A percentile compares a stretch with the other conserved stretches of the same genome.
phyloP scores from a whole-genome alignment of 2,888 invertebrate species.

The Oscheius sp. region DNA sequence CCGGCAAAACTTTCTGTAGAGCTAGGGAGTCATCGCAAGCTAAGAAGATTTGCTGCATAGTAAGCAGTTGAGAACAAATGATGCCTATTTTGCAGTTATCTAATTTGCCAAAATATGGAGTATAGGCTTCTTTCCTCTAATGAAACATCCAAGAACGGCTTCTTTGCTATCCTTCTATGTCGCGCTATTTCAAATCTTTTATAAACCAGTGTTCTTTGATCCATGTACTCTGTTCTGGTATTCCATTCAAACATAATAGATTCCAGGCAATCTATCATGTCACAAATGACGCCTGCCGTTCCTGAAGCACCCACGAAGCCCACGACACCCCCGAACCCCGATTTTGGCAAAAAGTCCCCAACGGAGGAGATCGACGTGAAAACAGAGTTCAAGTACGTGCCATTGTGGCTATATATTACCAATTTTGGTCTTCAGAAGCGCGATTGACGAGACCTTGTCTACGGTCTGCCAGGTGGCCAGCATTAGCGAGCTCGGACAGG shows the following conservation, averaged over 20 bases:
- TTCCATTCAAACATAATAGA: not conserved
- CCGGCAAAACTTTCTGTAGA: too few species aligned
- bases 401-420: not conserved
- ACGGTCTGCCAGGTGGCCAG: slow-evolving; percentile 35
- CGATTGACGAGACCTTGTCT: slow-evolving; percentile 35
- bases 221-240: not conserved
- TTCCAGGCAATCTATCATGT: slow-evolving; percentile 4
- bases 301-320: slow-evolving; percentile 7
- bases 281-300: slow-evolving; percentile 25
- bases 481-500: slow-evolving; percentile 21
- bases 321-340: not conserved
- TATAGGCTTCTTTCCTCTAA: too few species aligned
- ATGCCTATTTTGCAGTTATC: too few species aligned
- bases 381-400: slow-evolving; percentile 30
- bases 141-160: too few species aligned
- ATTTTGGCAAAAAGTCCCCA: slow-evolving; percentile 20
- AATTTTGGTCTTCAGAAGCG: slow-evolving; percentile 24
- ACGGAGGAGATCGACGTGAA: slow-evolving; percentile 30
- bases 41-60: too few species aligned
- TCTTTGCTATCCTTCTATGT: too few species aligned
- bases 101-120: too few species aligned
- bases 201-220: not conserved
- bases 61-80: too few species aligned
- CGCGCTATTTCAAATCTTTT: not conserved
- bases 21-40: too few species aligned